Conservation (phyloP, 2,797 vertebrate genomes). For the Peromyscus nudipes region DNA sequence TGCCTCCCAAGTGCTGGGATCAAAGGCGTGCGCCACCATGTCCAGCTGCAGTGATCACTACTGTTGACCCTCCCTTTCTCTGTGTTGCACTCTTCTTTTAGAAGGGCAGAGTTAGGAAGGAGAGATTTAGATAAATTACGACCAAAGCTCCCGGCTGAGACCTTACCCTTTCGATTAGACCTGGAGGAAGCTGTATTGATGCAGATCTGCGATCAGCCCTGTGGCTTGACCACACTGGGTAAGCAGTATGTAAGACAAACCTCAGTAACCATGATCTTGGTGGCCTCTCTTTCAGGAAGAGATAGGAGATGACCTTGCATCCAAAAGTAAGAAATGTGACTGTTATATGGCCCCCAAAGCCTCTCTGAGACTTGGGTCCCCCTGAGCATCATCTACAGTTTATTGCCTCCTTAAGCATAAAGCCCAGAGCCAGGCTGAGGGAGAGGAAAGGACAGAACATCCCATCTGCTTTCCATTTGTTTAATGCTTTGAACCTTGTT, state of each 20-base stretch:
- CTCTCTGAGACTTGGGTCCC: constrained; percentile 6
- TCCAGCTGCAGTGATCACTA: neutral
- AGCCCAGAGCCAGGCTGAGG: neutral
- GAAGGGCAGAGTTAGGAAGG: neutral
- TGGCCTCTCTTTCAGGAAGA: neutral
- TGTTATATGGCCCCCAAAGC: neutral
- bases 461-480: constrained; percentile 16
- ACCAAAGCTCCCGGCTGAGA: neutral
- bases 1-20: neutral
- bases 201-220: neutral
- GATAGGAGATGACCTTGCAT: neutral
- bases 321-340: neutral
- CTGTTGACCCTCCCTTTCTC: neutral
- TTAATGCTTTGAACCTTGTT: constrained; percentile 62
- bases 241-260: neutral
- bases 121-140: neutral
- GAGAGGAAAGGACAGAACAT: neutral
- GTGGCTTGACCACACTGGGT: neutral
- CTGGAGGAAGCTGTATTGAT: neutral
- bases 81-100: neutral
- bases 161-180: neutral
- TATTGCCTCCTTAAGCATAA: neutral
- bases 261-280: neutral
- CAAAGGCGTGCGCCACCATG: neutral
- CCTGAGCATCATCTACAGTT: neutral